Evolutionary conservation across 2,888 invertebrate genomes (phyloP).

Genomic region (Liopterus haemorrhoidalis): DNA sequence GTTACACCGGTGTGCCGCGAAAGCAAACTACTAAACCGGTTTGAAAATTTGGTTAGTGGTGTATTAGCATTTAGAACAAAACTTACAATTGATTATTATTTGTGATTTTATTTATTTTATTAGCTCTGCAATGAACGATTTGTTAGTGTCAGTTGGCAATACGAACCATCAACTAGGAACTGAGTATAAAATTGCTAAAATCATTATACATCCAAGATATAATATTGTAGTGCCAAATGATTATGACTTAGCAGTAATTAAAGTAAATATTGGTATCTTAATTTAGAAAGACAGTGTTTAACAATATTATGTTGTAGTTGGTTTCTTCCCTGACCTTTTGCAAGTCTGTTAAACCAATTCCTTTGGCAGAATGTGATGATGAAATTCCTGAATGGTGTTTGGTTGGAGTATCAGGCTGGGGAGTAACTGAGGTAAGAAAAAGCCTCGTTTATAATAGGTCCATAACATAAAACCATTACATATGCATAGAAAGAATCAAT

Average conservation of each 20-base stretch:
- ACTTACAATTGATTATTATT: too few relatives aligned
- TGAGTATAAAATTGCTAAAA: background rate
- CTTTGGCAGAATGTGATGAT: background rate
- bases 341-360: background rate
- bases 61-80: too few relatives aligned
- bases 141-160: conserved; percentile 2
- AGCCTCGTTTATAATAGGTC: too few relatives aligned
- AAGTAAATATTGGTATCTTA: background rate
- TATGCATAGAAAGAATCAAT: too few relatives aligned
- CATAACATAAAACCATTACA: too few relatives aligned
- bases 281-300: too few relatives aligned
- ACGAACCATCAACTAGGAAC: background rate
- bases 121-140: background rate
- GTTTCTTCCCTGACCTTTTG: background rate
- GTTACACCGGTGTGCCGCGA: too few relatives aligned
- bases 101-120: too few relatives aligned
- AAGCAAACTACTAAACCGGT: too few relatives aligned
- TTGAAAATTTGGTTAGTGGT: too few relatives aligned
- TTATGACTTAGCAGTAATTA: conserved; percentile 10
- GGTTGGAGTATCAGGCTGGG: conserved; percentile 11
- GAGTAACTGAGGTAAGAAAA: conserved; percentile 3
- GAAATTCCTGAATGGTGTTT: conserved; percentile 4
- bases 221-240: background rate
- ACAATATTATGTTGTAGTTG: conserved; percentile 11
- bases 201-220: conserved; percentile 5